Percentiles rank a stretch among this genome's conserved stretches.
Conservation (phyloP, 2,888 invertebrate species). For the Thyatira batis region DNA sequence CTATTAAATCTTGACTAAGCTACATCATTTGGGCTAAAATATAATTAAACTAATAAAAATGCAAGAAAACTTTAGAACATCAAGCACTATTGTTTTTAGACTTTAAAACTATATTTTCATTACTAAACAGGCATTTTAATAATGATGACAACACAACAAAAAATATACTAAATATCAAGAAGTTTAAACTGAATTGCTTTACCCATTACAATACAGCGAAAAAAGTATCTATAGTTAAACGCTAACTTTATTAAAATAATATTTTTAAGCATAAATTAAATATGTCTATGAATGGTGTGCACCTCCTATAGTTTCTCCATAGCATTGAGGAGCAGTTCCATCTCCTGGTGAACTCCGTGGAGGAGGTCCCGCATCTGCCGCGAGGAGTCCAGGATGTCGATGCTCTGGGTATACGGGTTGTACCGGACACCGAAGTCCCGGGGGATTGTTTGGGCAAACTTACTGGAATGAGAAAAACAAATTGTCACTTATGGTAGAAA, state of each 20-base stretch:
- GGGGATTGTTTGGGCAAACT: conserved; percentile 95
- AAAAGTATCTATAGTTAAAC: no score
- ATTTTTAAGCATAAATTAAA: background rate
- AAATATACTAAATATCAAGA: no score
- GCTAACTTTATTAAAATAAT: background rate
- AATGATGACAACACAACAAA: no score
- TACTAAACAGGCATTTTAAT: no score
- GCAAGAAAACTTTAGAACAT: no score
- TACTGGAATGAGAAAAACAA: conserved; percentile 81
- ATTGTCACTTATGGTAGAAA: background rate
- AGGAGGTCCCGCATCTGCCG: conserved; percentile 93
- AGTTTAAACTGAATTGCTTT: no score
- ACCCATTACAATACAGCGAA: no score
- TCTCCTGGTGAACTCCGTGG: conserved; percentile 89
- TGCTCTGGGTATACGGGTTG: conserved; percentile 97
- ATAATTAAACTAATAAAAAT: no score
- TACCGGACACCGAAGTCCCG: conserved; percentile 96
- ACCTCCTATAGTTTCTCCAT: conserved; percentile 84
- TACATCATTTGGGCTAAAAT: no score
- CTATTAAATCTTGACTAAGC: no score
- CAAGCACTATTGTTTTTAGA: no score
- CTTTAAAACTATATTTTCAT: background rate
- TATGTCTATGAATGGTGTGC: background rate
- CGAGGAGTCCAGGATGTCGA: conserved; percentile 96
- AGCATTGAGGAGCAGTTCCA: conserved; percentile 89